Percentiles rank a stretch among this genome's conserved stretches.
phyloP scores from a whole-genome alignment of 2,888 invertebrate genomes.

The Sceliomorpha sp. region DNA sequence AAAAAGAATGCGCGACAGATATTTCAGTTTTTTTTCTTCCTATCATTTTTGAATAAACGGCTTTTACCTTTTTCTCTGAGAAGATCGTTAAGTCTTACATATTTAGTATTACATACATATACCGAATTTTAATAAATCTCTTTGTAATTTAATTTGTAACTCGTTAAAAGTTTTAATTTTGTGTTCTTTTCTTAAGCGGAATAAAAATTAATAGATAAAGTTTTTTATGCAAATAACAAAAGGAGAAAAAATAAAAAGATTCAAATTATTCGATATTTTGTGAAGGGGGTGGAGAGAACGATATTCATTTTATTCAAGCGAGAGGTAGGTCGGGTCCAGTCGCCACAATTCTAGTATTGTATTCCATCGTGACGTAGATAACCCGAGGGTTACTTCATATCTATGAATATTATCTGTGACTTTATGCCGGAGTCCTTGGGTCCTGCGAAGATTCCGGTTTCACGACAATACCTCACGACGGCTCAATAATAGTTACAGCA shows the following conservation, averaged over 20 bases:
- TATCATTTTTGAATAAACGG: conserved; percentile 34
- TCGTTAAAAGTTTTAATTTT: no score
- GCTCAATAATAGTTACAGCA: conserved; percentile 51
- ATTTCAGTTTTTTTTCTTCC: conserved; percentile 40
- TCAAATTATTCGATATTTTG: no score
- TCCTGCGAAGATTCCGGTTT: conserved; percentile 62
- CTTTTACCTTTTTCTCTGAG: no score
- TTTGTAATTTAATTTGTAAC: no score
- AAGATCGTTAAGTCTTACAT: no score
- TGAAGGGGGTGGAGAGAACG: conserved; percentile 7
- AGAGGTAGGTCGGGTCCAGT: conserved; percentile 49
- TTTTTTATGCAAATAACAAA: no score
- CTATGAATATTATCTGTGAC: conserved; percentile 66
- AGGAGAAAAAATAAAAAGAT: no score
- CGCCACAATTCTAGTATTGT: conserved; percentile 59
- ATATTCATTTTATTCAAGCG: conserved; percentile 40
- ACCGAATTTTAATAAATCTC: no score
- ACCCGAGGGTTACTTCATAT: conserved; percentile 63
- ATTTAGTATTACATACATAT: no score
- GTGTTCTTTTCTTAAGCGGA: no score
- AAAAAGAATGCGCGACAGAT: conserved; percentile 19
- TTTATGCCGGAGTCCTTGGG: conserved; percentile 64
- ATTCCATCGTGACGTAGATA: conserved; percentile 63
- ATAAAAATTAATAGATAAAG: no score
- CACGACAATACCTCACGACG: conserved; percentile 59